Conservation (phyloP, 2,888 invertebrate species). For the Dastarcus helophoroides region DNA sequence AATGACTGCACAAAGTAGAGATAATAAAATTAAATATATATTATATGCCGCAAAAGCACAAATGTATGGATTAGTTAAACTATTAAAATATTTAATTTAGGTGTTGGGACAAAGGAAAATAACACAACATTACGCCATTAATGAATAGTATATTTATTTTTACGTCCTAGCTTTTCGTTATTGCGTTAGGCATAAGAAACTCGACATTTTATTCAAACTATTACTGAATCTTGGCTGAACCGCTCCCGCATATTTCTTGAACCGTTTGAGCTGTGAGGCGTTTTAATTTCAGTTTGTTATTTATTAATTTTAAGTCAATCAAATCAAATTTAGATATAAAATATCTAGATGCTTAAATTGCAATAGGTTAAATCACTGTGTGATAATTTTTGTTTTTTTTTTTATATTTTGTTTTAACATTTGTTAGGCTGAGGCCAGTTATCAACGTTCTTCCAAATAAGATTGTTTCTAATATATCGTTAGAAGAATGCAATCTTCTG, state of each 20-base stretch:
- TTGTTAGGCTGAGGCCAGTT: constrained; percentile 38
- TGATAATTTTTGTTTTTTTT: constrained; percentile 17
- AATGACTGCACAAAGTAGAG: constrained; percentile 36
- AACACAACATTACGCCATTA: constrained; percentile 9
- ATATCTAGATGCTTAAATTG: constrained; percentile 4
- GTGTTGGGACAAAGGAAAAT: constrained; percentile 30
- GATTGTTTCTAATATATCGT: constrained; percentile 19
- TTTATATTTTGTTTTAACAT: constrained; percentile 30
- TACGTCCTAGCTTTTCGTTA: too few relatives aligned
- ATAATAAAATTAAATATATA: constrained; percentile 15
- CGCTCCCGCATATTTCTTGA: too few relatives aligned
- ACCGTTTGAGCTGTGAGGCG: too few relatives aligned
- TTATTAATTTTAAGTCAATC: too few relatives aligned
- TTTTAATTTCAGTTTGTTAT: too few relatives aligned
- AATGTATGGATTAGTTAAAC: constrained; percentile 18
- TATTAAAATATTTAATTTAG: constrained; percentile 24
- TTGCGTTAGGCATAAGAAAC: too few relatives aligned
- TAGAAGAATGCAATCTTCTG: constrained; percentile 16
- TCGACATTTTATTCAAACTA: too few relatives aligned
- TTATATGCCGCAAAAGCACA: constrained; percentile 19
- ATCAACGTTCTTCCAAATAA: constrained; percentile 36
- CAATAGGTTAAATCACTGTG: constrained; percentile 10
- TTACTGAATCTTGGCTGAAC: too few relatives aligned
- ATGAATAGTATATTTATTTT: too few relatives aligned
- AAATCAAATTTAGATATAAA: too few relatives aligned